Evolutionary conservation across 2,797 vertebrate genomes (phyloP).

Genomic region (Bryconaethiops microstoma): DNA sequence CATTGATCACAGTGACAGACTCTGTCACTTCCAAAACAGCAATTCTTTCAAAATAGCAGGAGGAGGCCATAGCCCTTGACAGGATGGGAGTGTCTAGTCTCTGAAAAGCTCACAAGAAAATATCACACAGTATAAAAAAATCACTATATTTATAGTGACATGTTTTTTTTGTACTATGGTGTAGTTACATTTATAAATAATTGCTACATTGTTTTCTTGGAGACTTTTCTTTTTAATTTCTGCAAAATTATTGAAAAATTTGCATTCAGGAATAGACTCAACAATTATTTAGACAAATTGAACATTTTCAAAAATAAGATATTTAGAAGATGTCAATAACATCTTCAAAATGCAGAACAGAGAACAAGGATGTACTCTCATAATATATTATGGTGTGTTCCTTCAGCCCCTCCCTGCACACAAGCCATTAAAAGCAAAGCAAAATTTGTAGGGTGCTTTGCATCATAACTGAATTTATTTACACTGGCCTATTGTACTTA

Average conservation of each 20-base stretch:
- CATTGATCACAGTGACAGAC: constrained; percentile 55
- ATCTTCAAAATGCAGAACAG: neutral
- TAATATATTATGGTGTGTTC: neutral
- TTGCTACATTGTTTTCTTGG: neutral
- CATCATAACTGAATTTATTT: neutral
- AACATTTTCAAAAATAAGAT: neutral
- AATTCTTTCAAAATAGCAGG: constrained; percentile 45
- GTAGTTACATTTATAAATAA: neutral
- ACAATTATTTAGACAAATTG: neutral
- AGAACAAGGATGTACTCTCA: neutral
- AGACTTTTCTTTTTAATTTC: neutral
- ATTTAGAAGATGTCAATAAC: no score
- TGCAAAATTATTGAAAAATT: neutral
- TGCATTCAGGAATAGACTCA: neutral
- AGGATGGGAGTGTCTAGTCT: constrained; percentile 29
- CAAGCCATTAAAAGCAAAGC: neutral
- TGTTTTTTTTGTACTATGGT: neutral
- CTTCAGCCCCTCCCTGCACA: neutral
- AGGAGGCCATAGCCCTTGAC: constrained; percentile 35
- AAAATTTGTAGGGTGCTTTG: neutral
- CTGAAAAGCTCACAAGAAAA: constrained; percentile 42
- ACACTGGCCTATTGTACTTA: neutral
- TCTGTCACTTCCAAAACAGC: constrained; percentile 47
- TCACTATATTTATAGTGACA: neutral
- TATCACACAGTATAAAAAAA: neutral